Evolutionary conservation across 23 tunicate genomes (phyloP).

Genomic region (Oikopleura dioica): DNA sequence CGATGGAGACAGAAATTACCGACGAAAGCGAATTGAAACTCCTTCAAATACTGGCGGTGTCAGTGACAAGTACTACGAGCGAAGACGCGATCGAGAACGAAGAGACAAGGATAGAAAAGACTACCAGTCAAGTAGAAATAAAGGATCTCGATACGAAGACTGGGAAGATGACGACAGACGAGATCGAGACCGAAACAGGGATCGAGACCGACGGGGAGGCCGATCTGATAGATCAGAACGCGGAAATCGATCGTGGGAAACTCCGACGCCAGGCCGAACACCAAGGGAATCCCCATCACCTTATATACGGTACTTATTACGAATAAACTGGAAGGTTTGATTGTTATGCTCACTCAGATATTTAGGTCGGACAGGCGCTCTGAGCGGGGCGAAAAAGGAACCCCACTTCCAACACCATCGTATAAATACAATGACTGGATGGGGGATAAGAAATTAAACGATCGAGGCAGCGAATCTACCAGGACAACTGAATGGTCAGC

Average conservation of each 20-base stretch:
- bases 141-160: constrained; percentile 22
- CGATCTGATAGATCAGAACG: neutral
- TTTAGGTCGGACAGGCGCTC: neutral
- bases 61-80: constrained; percentile 41
- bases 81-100: constrained; percentile 24
- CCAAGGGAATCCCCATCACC: constrained; percentile 97
- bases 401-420: constrained; percentile 91
- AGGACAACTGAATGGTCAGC: constrained; percentile 15
- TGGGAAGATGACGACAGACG: constrained; percentile 21
- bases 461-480: constrained; percentile 12
- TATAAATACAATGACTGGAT: constrained; percentile 82
- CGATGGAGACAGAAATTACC: constrained; percentile 19
- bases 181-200: neutral
- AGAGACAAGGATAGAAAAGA: neutral
- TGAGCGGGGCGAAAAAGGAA: constrained; percentile 15
- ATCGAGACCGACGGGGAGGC: neutral
- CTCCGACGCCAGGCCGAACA: constrained; percentile 22
- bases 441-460: constrained; percentile 12
- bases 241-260: constrained; percentile 17
- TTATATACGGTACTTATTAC: constrained; percentile 15
- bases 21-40: constrained; percentile 59
- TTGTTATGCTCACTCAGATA: constrained; percentile 14
- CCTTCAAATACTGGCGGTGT: constrained; percentile 86
- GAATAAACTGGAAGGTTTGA: constrained; percentile 9
- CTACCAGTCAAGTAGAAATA: neutral